Conservation (phyloP, 2,797 vertebrate species). For the Microctenopoma stevenorrisi region DNA sequence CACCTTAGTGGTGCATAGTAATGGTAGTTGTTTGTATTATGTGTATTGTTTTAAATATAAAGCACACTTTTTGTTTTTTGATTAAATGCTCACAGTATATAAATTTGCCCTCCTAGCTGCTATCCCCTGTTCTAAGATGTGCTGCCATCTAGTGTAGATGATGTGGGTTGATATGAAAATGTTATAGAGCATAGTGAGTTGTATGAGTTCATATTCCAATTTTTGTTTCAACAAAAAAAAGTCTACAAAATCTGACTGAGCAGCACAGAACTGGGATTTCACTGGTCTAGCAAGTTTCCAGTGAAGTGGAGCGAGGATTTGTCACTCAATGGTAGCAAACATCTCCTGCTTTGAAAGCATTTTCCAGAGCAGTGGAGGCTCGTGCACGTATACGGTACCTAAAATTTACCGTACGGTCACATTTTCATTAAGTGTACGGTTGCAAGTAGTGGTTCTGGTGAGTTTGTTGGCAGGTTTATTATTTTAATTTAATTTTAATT, state of each 20-base stretch:
- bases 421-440: neutral
- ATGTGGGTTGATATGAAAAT: neutral
- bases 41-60: too few relatives aligned
- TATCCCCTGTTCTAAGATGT: neutral
- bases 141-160: slow-evolving; percentile 58
- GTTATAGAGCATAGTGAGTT: neutral
- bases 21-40: too few relatives aligned
- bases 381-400: too few relatives aligned
- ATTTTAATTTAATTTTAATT: slow-evolving; percentile 9
- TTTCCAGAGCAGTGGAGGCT: too few relatives aligned
- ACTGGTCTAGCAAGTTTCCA: neutral
- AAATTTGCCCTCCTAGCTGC: neutral
- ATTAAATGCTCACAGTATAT: too few relatives aligned
- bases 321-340: neutral
- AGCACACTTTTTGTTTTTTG: too few relatives aligned
- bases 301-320: neutral
- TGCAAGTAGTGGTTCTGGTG: neutral
- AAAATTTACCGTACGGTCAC: too few relatives aligned
- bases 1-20: too few relatives aligned
- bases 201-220: neutral
- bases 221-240: neutral
- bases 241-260: neutral
- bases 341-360: neutral
- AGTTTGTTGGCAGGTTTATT: slow-evolving; percentile 1
- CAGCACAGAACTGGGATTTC: neutral